phyloP scores from a whole-genome alignment of 2,888 invertebrate genomes.

The Lasioglossum morio region DNA sequence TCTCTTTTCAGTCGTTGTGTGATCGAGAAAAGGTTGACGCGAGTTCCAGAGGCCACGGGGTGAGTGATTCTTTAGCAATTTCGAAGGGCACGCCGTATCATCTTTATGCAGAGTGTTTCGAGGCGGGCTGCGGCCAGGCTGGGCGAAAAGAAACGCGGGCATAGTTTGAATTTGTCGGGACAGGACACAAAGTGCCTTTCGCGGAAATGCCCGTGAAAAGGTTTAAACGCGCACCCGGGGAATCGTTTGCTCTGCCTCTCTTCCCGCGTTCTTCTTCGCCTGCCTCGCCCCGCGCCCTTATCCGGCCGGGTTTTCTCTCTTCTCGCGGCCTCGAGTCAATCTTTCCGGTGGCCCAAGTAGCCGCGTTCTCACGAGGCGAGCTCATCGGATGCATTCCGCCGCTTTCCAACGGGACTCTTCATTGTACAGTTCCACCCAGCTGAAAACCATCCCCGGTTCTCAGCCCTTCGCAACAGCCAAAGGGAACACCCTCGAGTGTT shows the following conservation, averaged over 20 bases:
- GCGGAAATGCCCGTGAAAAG: constrained; percentile 69
- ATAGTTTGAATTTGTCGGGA: constrained; percentile 65
- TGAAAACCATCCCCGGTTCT: background rate
- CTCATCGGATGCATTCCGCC: constrained; percentile 61
- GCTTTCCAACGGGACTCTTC: constrained; percentile 60
- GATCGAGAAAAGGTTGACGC: background rate
- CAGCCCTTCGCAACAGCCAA: constrained; percentile 40
- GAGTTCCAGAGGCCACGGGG: background rate
- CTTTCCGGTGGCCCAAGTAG: constrained; percentile 52
- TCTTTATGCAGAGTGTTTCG: constrained; percentile 46
- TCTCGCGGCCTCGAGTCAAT: constrained; percentile 54
- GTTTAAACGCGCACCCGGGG: constrained; percentile 64
- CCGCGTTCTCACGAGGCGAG: constrained; percentile 57
- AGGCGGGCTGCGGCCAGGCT: background rate
- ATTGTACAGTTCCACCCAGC: constrained; percentile 55
- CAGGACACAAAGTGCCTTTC: constrained; percentile 67
- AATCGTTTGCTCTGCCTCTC: constrained; percentile 60
- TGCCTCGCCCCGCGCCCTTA: background rate
- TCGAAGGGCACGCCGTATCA: constrained; percentile 16
- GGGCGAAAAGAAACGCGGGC: constrained; percentile 48
- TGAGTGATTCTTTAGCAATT: background rate
- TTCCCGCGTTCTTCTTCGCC: constrained; percentile 4
- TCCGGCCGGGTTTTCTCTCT: constrained; percentile 3
- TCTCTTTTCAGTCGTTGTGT: background rate
- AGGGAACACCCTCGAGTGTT: constrained; percentile 39